phyloP scores from a whole-genome alignment of 2,113 vertebrate species.

The Atrichornis clamosus region DNA sequence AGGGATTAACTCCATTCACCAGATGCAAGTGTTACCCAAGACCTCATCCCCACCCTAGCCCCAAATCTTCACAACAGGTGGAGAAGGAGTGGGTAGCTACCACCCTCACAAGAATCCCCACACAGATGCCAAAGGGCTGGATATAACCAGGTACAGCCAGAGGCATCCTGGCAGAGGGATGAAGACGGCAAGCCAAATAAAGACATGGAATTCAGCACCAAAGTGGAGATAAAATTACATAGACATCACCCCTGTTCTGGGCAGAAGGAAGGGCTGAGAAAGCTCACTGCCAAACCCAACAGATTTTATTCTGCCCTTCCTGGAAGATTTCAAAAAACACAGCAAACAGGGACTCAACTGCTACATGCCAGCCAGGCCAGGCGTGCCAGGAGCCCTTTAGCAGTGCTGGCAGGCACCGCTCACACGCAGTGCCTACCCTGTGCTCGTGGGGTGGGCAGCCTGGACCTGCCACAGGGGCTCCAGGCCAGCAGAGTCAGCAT shows the following conservation, averaged over 20 bases:
- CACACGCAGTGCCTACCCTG: fast-evolving
- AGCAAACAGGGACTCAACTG: fast-evolving
- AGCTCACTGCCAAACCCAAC: background rate
- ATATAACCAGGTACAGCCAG: constrained; percentile 35
- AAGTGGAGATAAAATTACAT: constrained; percentile 41
- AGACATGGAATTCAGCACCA: background rate
- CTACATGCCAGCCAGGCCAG: background rate
- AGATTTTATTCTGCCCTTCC: background rate
- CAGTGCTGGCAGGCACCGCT: background rate
- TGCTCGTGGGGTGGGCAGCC: fast-evolving
- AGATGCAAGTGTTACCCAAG: constrained; percentile 1
- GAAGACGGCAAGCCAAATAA: background rate
- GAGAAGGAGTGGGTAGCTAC: background rate
- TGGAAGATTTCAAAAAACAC: background rate
- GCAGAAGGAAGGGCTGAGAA: background rate
- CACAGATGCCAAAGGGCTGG: background rate
- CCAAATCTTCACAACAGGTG: constrained; percentile 15
- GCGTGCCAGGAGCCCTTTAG: background rate
- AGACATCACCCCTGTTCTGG: background rate
- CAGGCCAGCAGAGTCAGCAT: background rate
- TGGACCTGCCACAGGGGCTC: background rate
- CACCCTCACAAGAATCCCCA: background rate
- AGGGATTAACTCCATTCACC: constrained; percentile 18
- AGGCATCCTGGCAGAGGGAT: background rate
- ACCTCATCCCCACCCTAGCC: background rate